Evolutionary conservation across 2,113 vertebrate genomes (phyloP), one percentile per base, ranked within the genome.

Genomic region (Papio anubis): DNA sequence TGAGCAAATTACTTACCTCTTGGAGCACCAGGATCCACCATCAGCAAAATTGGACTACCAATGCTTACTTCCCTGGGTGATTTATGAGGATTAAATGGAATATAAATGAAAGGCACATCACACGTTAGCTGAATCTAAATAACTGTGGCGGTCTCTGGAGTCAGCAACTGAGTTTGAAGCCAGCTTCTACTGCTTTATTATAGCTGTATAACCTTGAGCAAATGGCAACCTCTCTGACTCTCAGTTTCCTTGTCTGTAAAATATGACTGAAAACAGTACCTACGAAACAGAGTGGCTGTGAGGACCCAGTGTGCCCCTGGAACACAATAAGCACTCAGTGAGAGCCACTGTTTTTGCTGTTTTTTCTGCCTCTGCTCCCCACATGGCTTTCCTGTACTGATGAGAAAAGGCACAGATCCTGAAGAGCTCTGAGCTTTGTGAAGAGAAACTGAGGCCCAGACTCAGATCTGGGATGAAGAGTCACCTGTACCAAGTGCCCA

Each of bases 401-500:
- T 6, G 1, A n/a, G 21, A 57, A 83, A 76, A 45, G 40, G 40
- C 55, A 75, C 14, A 80, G 48, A 43, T 14, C 16, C 25, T 35
- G 45, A 66, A 82, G 55, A 48, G 27, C 38, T 70, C 27, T 89
- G 59, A 81, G 64, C 27, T 87, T 43, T 81, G 32, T 52, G 55
- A 30, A 79, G 59, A 93, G 48, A 89, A 82, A 86, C 23, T 23
- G 43, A 93, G 48, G 45, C 45, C 57, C 87, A 50, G 72, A 85
- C 35, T 80, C 70, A 48, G 64, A 81, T 64, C 20, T 52, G 40
- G 45, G 45, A 75, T n/a, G 30, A 70, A 10, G 45, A 94, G 21
- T 97, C 97, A 99, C 99, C 99, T 99, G 82, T n/a, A 99, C 98
- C 0, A 98, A 98, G 40, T 93, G 97, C 72, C 98, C 98, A 0